Base-by-base conservation (phyloP, 2,797 vertebrate species). In the Centropyge bicolor region DNA sequence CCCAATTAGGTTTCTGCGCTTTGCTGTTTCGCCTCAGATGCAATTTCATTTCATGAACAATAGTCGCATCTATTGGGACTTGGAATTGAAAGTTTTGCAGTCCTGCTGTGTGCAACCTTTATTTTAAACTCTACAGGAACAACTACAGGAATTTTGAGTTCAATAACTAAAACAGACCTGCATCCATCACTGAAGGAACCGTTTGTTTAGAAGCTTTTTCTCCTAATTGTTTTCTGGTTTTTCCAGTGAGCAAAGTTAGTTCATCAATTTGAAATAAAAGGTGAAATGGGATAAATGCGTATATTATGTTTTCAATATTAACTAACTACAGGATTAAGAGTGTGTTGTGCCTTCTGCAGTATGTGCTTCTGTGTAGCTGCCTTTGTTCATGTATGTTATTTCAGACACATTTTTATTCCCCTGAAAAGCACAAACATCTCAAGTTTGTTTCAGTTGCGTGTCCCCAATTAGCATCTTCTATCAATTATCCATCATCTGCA, bases 401-500 rank as follows among this genome's bases (percentile, higher is more conserved):
- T 43, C 12, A 27, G 16, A 63, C 10, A 27, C 17, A 17, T 43
- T 13, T 74, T 22, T 22, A 22, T 22, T 20, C 40, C 5, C 40
- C 16, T 68, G 19, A 55, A 55, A 13, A 40, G 17, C 16, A 57
- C 4, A 66, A 43, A 64, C 24, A 56, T 19, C 11, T 51, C 17
- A 66, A 27, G 19, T 55, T 17, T 14, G 24, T 7, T 55, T 19
- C 7, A 43, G 2, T 22, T 59, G 11, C 17, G 16, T 41, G 20
- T 76, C 9, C n/a, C n/a, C 1, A 41, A 19, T 19, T 17, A 52
- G n/a, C 19, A 17, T 2, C 35, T n/a, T 31, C 45, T 70, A 31
- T 31, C 57, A 80, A 24, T 13, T 40, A 17, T 49, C 13, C n/a
- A 13, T 85, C 68, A 66, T 70, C 54, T 55, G 45, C 51, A 74